Conservation (phyloP, 2,113 vertebrate genomes). For the Promerops cafer region DNA sequence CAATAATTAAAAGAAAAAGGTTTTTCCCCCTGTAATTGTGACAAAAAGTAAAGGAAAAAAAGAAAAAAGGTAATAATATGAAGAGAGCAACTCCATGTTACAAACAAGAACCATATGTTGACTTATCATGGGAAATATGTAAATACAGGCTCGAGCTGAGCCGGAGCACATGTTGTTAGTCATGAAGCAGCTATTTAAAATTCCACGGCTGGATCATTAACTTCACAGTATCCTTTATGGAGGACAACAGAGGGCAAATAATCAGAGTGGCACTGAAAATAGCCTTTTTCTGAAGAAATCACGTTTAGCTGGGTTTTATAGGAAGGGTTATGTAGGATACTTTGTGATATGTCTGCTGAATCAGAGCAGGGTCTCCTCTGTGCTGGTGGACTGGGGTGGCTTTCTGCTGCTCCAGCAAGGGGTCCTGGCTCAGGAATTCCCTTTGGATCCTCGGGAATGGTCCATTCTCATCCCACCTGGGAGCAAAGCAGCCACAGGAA, state of each 20-base stretch:
- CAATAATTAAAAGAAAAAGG: constrained; percentile 17
- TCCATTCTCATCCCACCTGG: fast-evolving
- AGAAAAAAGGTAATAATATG: constrained; percentile 3
- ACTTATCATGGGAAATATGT: constrained; percentile 80
- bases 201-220: constrained; percentile 29
- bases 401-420: not conserved
- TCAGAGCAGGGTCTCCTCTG: not conserved
- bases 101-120: constrained; percentile 77
- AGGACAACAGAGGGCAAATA: constrained; percentile 8
- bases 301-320: not conserved
- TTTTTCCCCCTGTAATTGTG: not conserved
- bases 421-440: not conserved
- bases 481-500: not conserved
- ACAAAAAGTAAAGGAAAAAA: not conserved
- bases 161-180: constrained; percentile 75
- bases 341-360: not conserved
- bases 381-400: not conserved
- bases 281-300: not conserved
- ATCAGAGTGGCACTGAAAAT: not conserved
- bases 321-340: not conserved
- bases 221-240: constrained; percentile 53
- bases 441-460: not conserved
- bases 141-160: constrained; percentile 68
- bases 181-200: constrained; percentile 71
- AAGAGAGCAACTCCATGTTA: constrained; percentile 44